Evolutionary conservation across 2,113 vertebrate genomes (phyloP), one percentile per base, ranked within the genome.

Genomic region (Halcyon malimbica): DNA sequence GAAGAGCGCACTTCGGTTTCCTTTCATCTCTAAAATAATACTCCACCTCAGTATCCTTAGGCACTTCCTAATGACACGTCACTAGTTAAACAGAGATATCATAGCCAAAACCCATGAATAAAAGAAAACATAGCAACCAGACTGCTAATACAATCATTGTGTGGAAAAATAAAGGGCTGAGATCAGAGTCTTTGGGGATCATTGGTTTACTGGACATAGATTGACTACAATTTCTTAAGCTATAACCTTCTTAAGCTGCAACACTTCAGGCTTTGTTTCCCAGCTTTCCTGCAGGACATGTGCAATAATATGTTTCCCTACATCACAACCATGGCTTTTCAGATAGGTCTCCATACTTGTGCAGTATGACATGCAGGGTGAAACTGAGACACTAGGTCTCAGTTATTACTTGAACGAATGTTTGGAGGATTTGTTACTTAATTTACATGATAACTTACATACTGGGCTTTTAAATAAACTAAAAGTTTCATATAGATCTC

Each of bases 11-110:
- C 35, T 48, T 85, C 0, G 0, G 26, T 86, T 93, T 91, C 31
- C 46, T 76, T 79, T 83, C 11, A 33, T 48, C 25, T 88, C 54
- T 67, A 67, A 80, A 87, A 23, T 23, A 91, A 42, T 56, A n/a
- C 67, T 84, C 14, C 53, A n/a, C 29, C 48, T 65, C 9, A 81
- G 5, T 64, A 84, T 56, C 56, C 48, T 79, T 71, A 60, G 50
- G 86, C 51, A 87, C 17, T 79, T 95, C 56, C 44, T 89, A 94
- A 70, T 90, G 86, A 94, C 64, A 62, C 41, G 74, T 90, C 46
- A 35, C 31, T 94, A 74, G 70, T 70, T 77, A 83, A 94, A 85
- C 29, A 80, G n/a, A 69, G 16, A 51, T 80, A 63, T 37, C 24
- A 16, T 42, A 10, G 16, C 33, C 1, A 11, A 89, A 82, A 60